These are phyloP conservation scores for Neopelma chrysocephalum DNA, from an alignment of 2,797 vertebrate genomes.

Conservation along the genomic window DNA sequence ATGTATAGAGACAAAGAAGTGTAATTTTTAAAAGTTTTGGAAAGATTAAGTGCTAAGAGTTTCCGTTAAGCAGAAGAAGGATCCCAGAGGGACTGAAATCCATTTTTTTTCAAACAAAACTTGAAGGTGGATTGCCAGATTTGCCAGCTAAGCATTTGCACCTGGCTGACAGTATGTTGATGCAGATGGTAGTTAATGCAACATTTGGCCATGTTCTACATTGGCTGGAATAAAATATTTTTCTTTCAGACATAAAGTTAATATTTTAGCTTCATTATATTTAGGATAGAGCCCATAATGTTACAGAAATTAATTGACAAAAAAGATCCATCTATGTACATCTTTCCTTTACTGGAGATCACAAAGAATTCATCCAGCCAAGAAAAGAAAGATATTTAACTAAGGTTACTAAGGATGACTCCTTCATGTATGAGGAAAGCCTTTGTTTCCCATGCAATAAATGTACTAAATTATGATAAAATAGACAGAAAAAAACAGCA, in stretches of 20 bases:
- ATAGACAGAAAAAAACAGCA: not conserved
- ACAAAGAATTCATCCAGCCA: not conserved
- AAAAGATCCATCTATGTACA: not conserved
- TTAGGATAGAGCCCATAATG: not conserved
- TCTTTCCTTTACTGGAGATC: not conserved
- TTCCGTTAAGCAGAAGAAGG: not conserved
- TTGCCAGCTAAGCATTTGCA: constrained; percentile 36
- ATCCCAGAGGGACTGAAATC: not conserved
- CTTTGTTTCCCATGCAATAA: not conserved
- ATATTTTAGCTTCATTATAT: not conserved
- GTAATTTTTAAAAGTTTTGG: not conserved
- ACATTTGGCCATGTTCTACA: constrained; percentile 1
- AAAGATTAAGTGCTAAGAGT: not conserved
- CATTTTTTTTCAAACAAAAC: not conserved
- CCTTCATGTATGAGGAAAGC: not conserved
- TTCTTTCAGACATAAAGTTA: not conserved
- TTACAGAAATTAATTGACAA: not conserved
- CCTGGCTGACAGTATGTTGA: constrained; percentile 12
- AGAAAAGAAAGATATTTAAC: not conserved
- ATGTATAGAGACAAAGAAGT: not conserved
- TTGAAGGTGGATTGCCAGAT: constrained; percentile 3
- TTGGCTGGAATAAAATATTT: constrained; percentile 11
- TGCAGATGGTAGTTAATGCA: constrained; percentile 41
- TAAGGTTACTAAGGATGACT: not conserved
- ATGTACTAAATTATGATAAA: not conserved